Base-by-base conservation (phyloP, 2,888 invertebrate genomes). In the Drosophila vallismaia region DNA sequence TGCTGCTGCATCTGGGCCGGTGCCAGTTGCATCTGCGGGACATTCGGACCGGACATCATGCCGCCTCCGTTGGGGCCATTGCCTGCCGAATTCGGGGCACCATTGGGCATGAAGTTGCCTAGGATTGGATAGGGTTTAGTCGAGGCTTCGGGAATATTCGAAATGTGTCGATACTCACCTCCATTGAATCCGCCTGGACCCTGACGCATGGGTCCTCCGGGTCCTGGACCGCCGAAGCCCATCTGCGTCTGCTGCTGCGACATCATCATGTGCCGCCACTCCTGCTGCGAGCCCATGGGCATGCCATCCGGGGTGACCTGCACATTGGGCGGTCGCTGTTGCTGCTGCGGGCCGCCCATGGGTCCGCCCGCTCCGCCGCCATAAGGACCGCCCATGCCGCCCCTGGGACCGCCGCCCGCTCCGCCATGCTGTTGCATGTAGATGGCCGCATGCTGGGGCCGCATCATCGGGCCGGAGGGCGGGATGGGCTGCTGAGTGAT, bases 401-500 rank as follows among this genome's bases (percentile, higher is more conserved):
- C 75, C 14, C 77, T 89, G 42, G 90, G 89, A 31, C 90, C 91
- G 40, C 90, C 89, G 54, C 90, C 90, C 38, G 90, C 90, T 2
- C 88, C 88, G 8, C 88, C 90, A 74, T 91, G 91, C 86, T 91
- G 90, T 88, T 92, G 90, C 92, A 93, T 93, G 73, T 93, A 93
- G 92, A 93, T 93, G 63, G 91, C 89, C 38, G 92, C 90, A 76
- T 93, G 93, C 90, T 94, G 94, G 2, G 94, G 93, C 73, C 94
- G 92, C 93, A 95, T 94, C 95, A 94, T 95, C 4, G 94, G 94
- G 74, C 94, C 94, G 49, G 95, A 94, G 12, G 95, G 94, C 29
- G 95, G 94, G 92, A 95, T 94, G 1, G 94, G 93, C 78, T 95
- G 94, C 87, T 95, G 95, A n/a, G 94, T 93, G 90, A 94, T 93